These are phyloP conservation scores for Epirrita christyi DNA, from an alignment of 2,888 invertebrate species.

Conservation along the genomic window DNA sequence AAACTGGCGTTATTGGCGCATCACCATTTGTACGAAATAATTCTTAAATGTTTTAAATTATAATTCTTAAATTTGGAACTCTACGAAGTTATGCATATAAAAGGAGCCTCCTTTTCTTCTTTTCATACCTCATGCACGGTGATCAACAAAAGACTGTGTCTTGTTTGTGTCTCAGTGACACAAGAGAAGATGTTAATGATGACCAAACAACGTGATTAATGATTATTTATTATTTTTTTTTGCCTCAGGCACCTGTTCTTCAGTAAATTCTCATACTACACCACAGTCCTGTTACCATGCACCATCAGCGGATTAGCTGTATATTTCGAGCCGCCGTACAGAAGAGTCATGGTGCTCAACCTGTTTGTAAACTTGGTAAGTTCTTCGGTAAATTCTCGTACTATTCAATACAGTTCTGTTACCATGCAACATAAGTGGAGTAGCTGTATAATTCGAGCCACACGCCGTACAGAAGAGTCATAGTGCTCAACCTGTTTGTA, in stretches of 20 bases:
- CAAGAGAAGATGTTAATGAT: too few relatives aligned
- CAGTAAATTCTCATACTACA: conserved; percentile 76
- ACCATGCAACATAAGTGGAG: conserved; percentile 76
- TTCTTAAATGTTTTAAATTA: too few relatives aligned
- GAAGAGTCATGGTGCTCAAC: conserved; percentile 76
- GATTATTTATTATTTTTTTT: conserved; percentile 5
- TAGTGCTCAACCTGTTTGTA: conserved; percentile 77
- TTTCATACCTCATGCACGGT: too few relatives aligned
- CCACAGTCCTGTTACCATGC: conserved; percentile 75
- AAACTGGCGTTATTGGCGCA: too few relatives aligned
- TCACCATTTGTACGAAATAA: too few relatives aligned
- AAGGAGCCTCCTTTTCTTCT: too few relatives aligned
- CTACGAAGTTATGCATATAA: too few relatives aligned
- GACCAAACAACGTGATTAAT: neutral
- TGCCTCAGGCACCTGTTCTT: conserved; percentile 70
- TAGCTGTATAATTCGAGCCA: conserved; percentile 79
- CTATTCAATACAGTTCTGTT: conserved; percentile 72
- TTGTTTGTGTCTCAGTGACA: too few relatives aligned
- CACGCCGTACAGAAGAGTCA: conserved; percentile 73
- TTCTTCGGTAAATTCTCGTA: conserved; percentile 74
- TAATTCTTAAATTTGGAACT: too few relatives aligned
- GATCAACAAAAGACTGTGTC: too few relatives aligned
- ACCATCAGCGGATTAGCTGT: conserved; percentile 77
- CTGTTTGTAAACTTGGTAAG: conserved; percentile 80
- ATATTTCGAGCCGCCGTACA: conserved; percentile 77